A percentile compares a stretch with the other conserved stretches of the same genome.
phyloP scores from a whole-genome alignment of 2,888 invertebrate species.

The Frankliniella intonsa region DNA sequence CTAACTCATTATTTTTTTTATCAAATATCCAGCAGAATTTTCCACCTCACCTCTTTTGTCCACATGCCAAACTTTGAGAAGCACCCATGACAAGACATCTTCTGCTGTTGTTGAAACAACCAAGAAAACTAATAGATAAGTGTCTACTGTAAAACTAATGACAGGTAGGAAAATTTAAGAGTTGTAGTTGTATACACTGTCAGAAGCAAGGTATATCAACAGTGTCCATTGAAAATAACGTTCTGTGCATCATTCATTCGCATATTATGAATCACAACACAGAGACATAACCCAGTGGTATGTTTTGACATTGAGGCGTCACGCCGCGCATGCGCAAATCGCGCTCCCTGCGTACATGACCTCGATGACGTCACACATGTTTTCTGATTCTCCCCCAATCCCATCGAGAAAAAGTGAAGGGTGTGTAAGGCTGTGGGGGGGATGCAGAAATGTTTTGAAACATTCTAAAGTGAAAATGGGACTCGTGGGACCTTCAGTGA shows the following conservation, averaged over 20 bases:
- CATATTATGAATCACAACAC: not conserved
- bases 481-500: too few relatives aligned
- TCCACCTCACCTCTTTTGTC: not conserved
- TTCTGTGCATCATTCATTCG: not conserved
- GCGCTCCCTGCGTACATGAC: too few relatives aligned
- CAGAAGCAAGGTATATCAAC: not conserved
- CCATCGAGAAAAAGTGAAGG: too few relatives aligned
- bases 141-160: not conserved
- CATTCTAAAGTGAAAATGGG: too few relatives aligned
- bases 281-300: too few relatives aligned
- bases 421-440: too few relatives aligned
- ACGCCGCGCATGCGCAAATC: too few relatives aligned
- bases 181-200: not conserved
- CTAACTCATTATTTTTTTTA: not conserved
- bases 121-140: not conserved
- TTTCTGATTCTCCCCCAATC: too few relatives aligned
- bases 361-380: too few relatives aligned
- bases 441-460: too few relatives aligned
- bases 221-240: not conserved
- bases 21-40: not conserved
- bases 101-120: not conserved
- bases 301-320: too few relatives aligned
- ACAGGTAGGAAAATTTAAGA: not conserved
- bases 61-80: not conserved
- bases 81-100: constrained; percentile 4